Evolutionary conservation across 2,113 vertebrate species (phyloP).

Genomic region (Coryphaenoides rupestris): DNA sequence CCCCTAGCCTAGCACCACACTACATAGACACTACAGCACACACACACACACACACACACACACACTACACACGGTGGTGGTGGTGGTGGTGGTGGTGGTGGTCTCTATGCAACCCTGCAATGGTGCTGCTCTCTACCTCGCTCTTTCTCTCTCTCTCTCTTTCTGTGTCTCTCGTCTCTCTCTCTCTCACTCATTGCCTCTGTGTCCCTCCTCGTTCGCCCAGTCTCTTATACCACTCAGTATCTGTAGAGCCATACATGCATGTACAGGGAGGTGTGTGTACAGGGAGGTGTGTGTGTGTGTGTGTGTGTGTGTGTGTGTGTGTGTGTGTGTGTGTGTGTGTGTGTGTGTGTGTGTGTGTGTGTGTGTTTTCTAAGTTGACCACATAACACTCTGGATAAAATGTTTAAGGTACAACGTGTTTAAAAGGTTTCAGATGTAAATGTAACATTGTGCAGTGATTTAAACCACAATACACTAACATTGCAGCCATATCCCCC

Average conservation of each 20-base stretch:
- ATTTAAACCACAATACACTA: no score
- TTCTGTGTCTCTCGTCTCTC: slow-evolving; percentile 1
- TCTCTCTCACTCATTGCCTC: slow-evolving; percentile 3
- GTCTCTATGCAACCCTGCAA: slow-evolving; percentile 58
- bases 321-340: slow-evolving; percentile 2
- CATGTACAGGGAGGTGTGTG: background rate
- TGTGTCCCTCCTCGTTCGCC: background rate
- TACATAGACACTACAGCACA: no score
- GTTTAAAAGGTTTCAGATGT: no score
- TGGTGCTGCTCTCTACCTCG: slow-evolving; percentile 9
- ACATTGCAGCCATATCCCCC: no score
- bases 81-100: slow-evolving; percentile 30
- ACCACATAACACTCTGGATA: no score
- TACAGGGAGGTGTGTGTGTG: background rate
- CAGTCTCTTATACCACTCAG: slow-evolving; percentile 51
- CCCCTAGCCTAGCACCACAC: no score
- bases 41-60: no score
- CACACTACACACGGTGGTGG: no score
- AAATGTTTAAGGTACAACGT: no score
- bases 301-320: slow-evolving; percentile 9
- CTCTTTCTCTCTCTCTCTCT: background rate
- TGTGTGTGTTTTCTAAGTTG: background rate
- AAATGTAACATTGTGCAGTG: no score
- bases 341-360: slow-evolving; percentile 2
- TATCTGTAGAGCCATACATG: slow-evolving; percentile 42